Base-by-base conservation (phyloP, 2,888 invertebrate species). In the Thyatira batis region DNA sequence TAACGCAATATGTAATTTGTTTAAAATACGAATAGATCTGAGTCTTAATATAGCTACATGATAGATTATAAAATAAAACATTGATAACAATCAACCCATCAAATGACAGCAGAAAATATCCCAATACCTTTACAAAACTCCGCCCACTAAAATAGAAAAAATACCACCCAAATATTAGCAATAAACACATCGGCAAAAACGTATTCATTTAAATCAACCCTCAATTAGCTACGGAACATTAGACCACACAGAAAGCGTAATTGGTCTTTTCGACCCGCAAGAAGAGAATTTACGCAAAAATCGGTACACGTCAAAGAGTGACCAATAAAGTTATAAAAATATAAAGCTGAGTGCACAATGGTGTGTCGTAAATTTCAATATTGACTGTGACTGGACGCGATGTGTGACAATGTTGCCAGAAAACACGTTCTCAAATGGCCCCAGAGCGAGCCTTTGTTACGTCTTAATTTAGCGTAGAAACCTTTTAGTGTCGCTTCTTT, bases 311-410 rank as follows among this genome's bases (percentile, higher is more conserved):
- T 76, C 76, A 73, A 73, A 52, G 45, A 67, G 65, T 61, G 60
- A 52, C 78, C 80, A 76, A 87, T 88, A 85, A 79, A 87, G 85
- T 71, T 80, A 71, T 86, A 84, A 82, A 39, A 82, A 81, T 82
- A 75, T 76, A 74, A 76, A 71, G 69, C 62, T 52, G 55, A 67
- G 61, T 58, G 61, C 65, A 84, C 84, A 85, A 85, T 80, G 80
- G 73, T 20, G n/a, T 51, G 71, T 81, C 82, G 76, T 88, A 88
- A 87, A 89, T 87, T 83, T 83, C 78, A 83, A 84, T 85, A 84
- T 87, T 81, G 80, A 76, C 76, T 76, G 75, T 72, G 80, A 73
- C 72, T 63, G 68, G 66, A 61, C 68, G 62, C 52, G 55, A 58
- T 63, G 58, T 49, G 51, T 53, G 56, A 88, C 86, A 81, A 69